Conservation (phyloP, 1,140 invertebrate species). For the Drosophila obscura region DNA sequence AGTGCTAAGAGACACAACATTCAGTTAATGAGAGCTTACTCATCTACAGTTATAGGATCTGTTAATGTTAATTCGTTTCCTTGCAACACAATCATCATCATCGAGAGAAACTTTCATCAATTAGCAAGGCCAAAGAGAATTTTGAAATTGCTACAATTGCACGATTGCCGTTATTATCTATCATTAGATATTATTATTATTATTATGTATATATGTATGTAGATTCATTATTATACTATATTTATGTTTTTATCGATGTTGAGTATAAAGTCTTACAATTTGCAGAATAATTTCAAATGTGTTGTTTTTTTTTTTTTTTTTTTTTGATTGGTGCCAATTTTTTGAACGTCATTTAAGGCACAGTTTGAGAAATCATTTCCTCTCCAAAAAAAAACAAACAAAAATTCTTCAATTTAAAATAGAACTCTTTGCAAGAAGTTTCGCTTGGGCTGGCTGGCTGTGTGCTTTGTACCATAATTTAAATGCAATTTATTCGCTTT, state of each 20-base stretch:
- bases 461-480: slow-evolving; percentile 75
- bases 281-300: slow-evolving; percentile 62
- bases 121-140: slow-evolving; percentile 52
- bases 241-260: slow-evolving; percentile 30
- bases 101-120: slow-evolving; percentile 34
- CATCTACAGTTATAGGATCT: slow-evolving; percentile 19
- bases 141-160: slow-evolving; percentile 70
- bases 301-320: slow-evolving; percentile 22
- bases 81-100: slow-evolving; percentile 38
- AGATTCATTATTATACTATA: slow-evolving; percentile 11
- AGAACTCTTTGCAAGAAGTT: slow-evolving; percentile 27
- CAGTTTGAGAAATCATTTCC: slow-evolving; percentile 46
- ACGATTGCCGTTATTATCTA: slow-evolving; percentile 70
- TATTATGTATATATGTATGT: slow-evolving; percentile 33
- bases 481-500: slow-evolving; percentile 68
- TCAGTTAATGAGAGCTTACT: slow-evolving; percentile 36
- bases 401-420: slow-evolving; percentile 78
- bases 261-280: slow-evolving; percentile 63
- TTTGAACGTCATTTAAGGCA: slow-evolving; percentile 52
- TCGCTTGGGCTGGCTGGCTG: neutral
- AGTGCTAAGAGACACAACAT: slow-evolving; percentile 55
- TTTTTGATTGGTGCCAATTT: slow-evolving; percentile 49
- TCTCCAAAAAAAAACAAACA: slow-evolving; percentile 20
- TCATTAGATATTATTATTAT: slow-evolving; percentile 48
- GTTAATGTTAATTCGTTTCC: slow-evolving; percentile 28